Base-by-base conservation (phyloP, 2,888 invertebrate species). In the Pollenia labialis region DNA sequence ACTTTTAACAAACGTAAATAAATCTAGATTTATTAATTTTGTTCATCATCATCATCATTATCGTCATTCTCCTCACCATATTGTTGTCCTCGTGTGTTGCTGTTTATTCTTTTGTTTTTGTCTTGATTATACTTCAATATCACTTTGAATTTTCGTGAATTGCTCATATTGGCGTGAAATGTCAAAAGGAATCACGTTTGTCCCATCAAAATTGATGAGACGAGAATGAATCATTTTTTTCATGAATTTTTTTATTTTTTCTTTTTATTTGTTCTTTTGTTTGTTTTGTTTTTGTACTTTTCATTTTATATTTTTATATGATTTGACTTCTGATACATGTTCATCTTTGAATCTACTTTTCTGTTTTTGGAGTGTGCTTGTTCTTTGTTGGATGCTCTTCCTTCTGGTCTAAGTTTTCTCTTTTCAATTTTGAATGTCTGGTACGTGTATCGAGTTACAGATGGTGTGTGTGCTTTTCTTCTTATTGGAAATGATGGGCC, bases 161-260 rank as follows among this genome's bases (percentile, higher is more conserved):
- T 88, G 88, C 85, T 81, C 88, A 88, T 86, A 86, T 88, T 85
- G 88, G 88, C 88, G 88, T 88, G 88, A 88, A 88, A 86, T 86
- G 88, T 88, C 88, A 88, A 86, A 87, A 85, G 75, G 79, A 79
- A 88, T 87, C 87, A 88, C 87, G 85, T 85, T 87, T 87, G 85
- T 87, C 80, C 82, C 85, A 85, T 88, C 85, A 88, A 86, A 88
- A 84, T 81, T 92, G 92, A 92, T 92, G 91, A 92, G 83, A 87
- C 87, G 87, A 87, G 87, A 87, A 87, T 87, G 87, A 87, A 84
- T 84, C 87, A 81, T 81, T 62, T 87, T 84, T 77, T 81, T 32
- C 32, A 6, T 32, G 32, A 32, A 32, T 32, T 84, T 60, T 14
- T 68, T 44, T 8, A 54, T 1, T 81, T 11, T 8, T 50, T 72